Conservation (phyloP, 2,888 invertebrate species). For the Melieria crassipennis region DNA sequence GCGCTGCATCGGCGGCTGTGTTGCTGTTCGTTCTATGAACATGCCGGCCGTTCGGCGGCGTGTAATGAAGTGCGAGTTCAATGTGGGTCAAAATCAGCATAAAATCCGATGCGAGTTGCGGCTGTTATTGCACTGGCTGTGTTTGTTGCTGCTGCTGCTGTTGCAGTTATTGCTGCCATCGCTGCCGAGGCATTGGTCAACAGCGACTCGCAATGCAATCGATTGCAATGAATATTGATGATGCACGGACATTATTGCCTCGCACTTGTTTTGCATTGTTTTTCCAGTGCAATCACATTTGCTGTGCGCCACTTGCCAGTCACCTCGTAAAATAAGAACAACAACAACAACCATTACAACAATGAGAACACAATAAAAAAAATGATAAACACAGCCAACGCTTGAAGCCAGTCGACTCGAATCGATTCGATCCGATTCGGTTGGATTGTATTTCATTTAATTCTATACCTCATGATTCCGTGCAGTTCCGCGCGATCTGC, state of each 20-base stretch:
- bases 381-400: background rate
- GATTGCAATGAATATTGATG: conserved; percentile 33
- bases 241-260: background rate
- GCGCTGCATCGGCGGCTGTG: too few relatives aligned
- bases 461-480: too few relatives aligned
- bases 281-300: conserved; percentile 10
- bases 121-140: too few relatives aligned
- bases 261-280: conserved; percentile 8
- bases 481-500: too few relatives aligned
- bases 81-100: conserved; percentile 35
- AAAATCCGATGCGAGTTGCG: conserved; percentile 21
- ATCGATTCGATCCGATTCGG: too few relatives aligned
- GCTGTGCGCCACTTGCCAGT: background rate
- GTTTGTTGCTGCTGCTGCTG: too few relatives aligned
- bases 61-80: conserved; percentile 15
- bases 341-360: conserved; percentile 3
- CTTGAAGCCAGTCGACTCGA: too few relatives aligned
- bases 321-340: conserved; percentile 13
- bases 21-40: too few relatives aligned
- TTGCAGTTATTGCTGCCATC: too few relatives aligned
- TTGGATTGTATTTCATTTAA: too few relatives aligned
- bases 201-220: background rate
- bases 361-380: background rate
- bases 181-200: too few relatives aligned
- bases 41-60: too few relatives aligned